Percentiles rank a stretch among this genome's conserved stretches.
These are phyloP conservation scores for Halictus rubicundus DNA, from an alignment of 1,140 invertebrate genomes.

Conservation along the genomic window DNA sequence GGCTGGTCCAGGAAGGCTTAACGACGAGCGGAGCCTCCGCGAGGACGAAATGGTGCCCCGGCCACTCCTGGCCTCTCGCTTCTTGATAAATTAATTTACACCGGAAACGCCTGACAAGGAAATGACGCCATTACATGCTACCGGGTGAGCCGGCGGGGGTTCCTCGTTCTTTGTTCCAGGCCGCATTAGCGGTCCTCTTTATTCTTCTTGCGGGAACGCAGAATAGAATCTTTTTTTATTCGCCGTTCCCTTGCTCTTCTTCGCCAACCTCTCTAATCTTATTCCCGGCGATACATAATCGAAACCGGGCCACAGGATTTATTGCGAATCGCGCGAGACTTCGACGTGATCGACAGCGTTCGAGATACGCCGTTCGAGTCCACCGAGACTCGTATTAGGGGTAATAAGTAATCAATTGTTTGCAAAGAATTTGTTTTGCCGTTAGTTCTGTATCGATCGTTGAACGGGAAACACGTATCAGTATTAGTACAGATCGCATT, in stretches of 20 bases:
- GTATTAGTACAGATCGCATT: too few relatives aligned
- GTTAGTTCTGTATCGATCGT: too few relatives aligned
- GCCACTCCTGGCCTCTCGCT: conserved; percentile 35
- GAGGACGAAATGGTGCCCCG: conserved; percentile 28
- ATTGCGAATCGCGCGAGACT: too few relatives aligned
- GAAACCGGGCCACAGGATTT: too few relatives aligned
- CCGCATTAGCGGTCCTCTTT: conserved; percentile 17
- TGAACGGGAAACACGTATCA: too few relatives aligned
- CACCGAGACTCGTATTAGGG: too few relatives aligned
- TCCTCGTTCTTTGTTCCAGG: conserved; percentile 24
- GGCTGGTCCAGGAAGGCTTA: conserved; percentile 38
- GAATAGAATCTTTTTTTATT: background rate
- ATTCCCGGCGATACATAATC: too few relatives aligned
- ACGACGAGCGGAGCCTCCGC: conserved; percentile 5
- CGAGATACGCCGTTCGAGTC: too few relatives aligned
- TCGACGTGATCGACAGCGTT: too few relatives aligned
- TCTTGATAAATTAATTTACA: conserved; percentile 77
- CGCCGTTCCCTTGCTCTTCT: background rate
- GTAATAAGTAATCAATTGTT: too few relatives aligned
- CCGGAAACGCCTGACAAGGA: conserved; percentile 74
- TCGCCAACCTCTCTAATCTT: too few relatives aligned
- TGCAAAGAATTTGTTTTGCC: too few relatives aligned
- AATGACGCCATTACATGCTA: conserved; percentile 73
- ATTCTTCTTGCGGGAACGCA: background rate
- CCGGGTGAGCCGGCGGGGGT: conserved; percentile 43